phyloP scores from a whole-genome alignment of 2,797 vertebrate species.

The Onychomys torridus region DNA sequence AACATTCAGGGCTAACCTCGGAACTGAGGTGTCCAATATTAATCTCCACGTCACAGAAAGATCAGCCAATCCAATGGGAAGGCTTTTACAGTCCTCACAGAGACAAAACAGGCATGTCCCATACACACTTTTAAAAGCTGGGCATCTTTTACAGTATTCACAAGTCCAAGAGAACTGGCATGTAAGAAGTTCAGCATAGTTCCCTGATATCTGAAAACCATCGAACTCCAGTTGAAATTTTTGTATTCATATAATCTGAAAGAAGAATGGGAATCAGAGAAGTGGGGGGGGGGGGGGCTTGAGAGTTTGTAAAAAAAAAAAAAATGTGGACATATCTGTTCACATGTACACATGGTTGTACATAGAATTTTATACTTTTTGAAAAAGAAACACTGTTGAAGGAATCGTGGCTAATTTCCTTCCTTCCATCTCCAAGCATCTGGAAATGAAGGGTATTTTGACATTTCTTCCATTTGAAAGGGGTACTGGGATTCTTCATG shows the following conservation, averaged over 20 bases:
- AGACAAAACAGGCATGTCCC: neutral
- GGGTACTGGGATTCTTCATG: constrained; percentile 80
- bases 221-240: neutral
- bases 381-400: neutral
- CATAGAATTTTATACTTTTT: neutral
- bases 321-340: neutral
- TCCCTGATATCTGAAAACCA: neutral
- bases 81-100: neutral
- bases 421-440: constrained; percentile 30
- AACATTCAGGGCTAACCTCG: constrained; percentile 80
- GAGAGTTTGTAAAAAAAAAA: neutral
- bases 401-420: constrained; percentile 62
- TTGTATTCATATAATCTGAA: neutral
- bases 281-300: neutral
- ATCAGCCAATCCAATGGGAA: neutral
- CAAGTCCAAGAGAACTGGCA: neutral
- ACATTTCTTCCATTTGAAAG: constrained; percentile 79
- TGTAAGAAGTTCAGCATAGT: neutral
- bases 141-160: neutral
- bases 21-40: constrained; percentile 80
- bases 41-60: constrained; percentile 73
- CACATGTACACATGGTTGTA: neutral
- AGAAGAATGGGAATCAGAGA: neutral
- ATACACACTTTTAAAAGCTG: neutral
- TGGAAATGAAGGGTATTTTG: constrained; percentile 78